Percentiles rank a stretch among this genome's conserved stretches.
Evolutionary conservation across 2,113 vertebrate species (phyloP).

Genomic region (Caretta caretta): DNA sequence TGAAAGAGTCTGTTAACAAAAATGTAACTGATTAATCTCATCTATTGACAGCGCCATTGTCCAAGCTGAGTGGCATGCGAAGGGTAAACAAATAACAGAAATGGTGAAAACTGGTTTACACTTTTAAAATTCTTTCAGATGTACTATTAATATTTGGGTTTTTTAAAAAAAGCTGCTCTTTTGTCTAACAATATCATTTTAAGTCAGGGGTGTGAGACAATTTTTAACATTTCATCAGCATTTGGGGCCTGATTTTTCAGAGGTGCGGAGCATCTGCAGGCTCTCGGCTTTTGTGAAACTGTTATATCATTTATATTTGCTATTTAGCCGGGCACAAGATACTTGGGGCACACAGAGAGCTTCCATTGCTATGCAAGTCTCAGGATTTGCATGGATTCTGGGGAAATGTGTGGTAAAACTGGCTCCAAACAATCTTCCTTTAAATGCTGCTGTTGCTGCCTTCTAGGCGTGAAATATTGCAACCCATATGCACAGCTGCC

Average conservation of each 20-base stretch:
- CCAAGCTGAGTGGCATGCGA: background rate
- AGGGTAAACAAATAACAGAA: background rate
- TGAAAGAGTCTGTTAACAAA: background rate
- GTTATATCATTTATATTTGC: background rate
- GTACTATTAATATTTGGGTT: background rate
- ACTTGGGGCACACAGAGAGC: accelerated
- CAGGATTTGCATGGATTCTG: background rate
- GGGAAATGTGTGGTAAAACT: background rate
- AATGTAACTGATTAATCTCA: background rate
- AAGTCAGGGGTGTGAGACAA: background rate
- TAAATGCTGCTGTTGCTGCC: background rate
- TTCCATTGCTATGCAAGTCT: background rate
- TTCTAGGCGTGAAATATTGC: background rate
- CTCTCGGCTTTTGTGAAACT: background rate
- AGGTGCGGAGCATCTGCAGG: background rate
- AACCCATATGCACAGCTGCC: background rate
- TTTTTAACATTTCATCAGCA: background rate
- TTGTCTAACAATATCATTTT: background rate
- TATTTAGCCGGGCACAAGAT: background rate
- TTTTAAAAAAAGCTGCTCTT: background rate
- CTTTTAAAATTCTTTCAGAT: background rate
- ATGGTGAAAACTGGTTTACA: background rate
- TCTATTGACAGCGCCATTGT: background rate
- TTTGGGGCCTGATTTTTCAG: background rate
- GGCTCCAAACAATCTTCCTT: background rate